phyloP scores from a whole-genome alignment of 2,113 vertebrate genomes.

The Otocyon megalotis region DNA sequence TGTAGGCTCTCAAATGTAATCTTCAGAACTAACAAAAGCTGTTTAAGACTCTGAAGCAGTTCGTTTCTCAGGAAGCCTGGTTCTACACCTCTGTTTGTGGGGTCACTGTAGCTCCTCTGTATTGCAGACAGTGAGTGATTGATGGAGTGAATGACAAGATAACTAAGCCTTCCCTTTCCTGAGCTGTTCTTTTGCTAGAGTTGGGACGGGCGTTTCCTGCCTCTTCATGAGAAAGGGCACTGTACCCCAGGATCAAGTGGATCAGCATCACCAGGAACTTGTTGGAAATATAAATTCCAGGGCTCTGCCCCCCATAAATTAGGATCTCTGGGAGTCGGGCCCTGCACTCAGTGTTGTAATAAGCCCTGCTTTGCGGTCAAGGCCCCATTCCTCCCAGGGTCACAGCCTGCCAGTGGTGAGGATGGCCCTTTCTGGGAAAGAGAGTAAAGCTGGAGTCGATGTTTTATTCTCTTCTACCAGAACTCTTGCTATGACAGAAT shows the following conservation, averaged over 20 bases:
- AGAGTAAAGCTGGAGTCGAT: background rate
- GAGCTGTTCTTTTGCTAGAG: background rate
- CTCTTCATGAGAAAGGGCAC: background rate
- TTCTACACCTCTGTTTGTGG: background rate
- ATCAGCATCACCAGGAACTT: background rate
- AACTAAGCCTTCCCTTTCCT: background rate
- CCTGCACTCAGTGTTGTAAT: background rate
- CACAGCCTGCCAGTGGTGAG: background rate
- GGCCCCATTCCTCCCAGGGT: background rate
- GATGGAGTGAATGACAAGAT: background rate
- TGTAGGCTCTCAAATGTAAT: background rate
- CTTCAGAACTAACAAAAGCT: background rate
- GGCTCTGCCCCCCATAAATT: background rate
- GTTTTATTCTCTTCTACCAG: slow-evolving; percentile 6
- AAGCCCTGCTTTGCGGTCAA: background rate
- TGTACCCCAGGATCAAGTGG: background rate
- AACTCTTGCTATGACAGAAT: slow-evolving; percentile 48
- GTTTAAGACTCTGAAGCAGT: background rate
- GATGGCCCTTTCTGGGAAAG: slow-evolving; percentile 50
- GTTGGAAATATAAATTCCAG: background rate
- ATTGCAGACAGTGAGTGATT: background rate
- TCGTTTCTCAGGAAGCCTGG: background rate
- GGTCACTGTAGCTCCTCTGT: background rate
- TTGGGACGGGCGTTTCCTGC: background rate
- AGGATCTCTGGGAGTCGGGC: background rate